These are phyloP conservation scores for Carassius gibelio DNA, from an alignment of 2,113 vertebrate species.

Conservation along the genomic window DNA sequence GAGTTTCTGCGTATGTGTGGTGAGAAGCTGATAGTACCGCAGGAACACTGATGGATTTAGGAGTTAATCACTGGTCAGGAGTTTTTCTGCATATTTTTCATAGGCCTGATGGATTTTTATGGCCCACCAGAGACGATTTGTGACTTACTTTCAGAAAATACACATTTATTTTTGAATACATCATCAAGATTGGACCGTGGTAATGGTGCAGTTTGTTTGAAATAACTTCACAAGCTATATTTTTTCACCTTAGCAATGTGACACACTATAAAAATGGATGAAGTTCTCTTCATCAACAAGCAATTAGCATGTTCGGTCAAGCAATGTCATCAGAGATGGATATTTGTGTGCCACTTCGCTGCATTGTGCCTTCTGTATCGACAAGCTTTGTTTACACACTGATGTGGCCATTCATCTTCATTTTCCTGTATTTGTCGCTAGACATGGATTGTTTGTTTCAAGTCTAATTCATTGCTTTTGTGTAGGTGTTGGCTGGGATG, in stretches of 20 bases:
- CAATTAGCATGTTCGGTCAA: constrained; percentile 23
- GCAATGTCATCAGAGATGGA: constrained; percentile 5
- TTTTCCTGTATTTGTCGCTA: constrained; percentile 20
- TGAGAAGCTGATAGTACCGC: constrained; percentile 45
- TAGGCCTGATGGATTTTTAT: constrained; percentile 8
- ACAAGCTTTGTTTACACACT: constrained; percentile 23
- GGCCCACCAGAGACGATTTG: constrained; percentile 12
- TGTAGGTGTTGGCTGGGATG: constrained; percentile 93
- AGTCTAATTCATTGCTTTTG: constrained; percentile 13
- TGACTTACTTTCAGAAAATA: constrained; percentile 19
- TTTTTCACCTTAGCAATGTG: neutral
- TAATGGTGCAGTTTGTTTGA: constrained; percentile 10
- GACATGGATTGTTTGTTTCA: constrained; percentile 42
- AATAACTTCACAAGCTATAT: constrained; percentile 13
- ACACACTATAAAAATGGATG: neutral
- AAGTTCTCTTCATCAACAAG: neutral
- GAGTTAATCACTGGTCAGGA: constrained; percentile 40
- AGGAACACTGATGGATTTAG: constrained; percentile 48
- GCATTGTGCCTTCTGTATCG: constrained; percentile 23
- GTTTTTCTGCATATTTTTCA: constrained; percentile 38
- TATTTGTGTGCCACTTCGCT: constrained; percentile 33
- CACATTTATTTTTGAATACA: constrained; percentile 24
- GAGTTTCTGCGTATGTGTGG: neutral
- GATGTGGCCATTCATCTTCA: constrained; percentile 57
- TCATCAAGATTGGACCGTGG: constrained; percentile 7